Base-by-base conservation (phyloP, 2,888 invertebrate species). In the Dolichomitus sp. region DNA sequence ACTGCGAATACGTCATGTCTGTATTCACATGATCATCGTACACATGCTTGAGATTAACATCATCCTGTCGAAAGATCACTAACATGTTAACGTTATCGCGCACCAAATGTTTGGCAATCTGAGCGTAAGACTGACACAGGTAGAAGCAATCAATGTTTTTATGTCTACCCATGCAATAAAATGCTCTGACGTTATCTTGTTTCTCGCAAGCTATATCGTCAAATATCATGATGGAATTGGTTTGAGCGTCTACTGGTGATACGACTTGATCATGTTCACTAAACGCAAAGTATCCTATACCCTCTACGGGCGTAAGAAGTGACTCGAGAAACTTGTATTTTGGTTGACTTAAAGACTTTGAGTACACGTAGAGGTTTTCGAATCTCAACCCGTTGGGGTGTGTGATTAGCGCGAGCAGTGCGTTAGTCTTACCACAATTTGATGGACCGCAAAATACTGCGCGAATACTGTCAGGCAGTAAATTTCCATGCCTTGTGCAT, bases 191-290 rank as follows among this genome's bases (percentile, higher is more conserved):
- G n/a, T n/a, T n/a, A n/a, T n/a, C 72, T 45, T 88, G 87, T 27
- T 87, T 88, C 59, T 87, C 86, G 30, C 90, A 91, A 19, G 89
- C 89, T 23, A 93, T 89, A 88, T 93, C 92, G 85, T 93, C 92
- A 82, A 93, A 93, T 65, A n/a, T 91, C 80, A 93, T 88, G 17
- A 93, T 86, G 11, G 91, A 91, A 85, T 81, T 72, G n/a, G 59
- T 42, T 7, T 27, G 19, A 9, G 77, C 68, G 7, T 81, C 61
- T 2, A 12, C 50, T 4, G 77, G 72, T 45, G 68, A 37, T 5
- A 81, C 69, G 14, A 81, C 81, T n/a, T n/a, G 80, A 92, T 75
- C 79, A n/a, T 80, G 66, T 6, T 73, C 74, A 27, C 59, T 40
- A 61, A 82, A 82, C 0, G 78, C 23, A 65, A 85, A 87, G 86